phyloP scores from a whole-genome alignment of 2,888 invertebrate species.

The Melanchra persicariae region DNA sequence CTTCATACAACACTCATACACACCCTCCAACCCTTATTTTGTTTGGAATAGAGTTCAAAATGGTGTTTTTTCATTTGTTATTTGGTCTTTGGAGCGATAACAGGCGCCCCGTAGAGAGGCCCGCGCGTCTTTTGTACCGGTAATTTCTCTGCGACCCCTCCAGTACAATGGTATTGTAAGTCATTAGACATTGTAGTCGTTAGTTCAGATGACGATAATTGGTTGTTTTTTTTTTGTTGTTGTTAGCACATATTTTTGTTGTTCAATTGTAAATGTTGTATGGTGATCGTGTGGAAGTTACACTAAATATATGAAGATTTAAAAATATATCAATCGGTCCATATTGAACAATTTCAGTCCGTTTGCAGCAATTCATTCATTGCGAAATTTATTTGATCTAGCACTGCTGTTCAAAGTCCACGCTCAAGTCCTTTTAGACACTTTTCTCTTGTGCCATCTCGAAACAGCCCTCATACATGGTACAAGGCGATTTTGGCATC shows the following conservation, averaged over 20 bases:
- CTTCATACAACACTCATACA: slow-evolving; percentile 48
- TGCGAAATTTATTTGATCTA: too few relatives aligned
- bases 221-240: slow-evolving; percentile 63
- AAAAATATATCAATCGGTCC: too few relatives aligned
- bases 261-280: slow-evolving; percentile 29
- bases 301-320: background rate
- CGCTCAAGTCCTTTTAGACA: too few relatives aligned
- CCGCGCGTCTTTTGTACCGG: slow-evolving; percentile 79
- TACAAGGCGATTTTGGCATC: too few relatives aligned
- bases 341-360: too few relatives aligned
- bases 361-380: too few relatives aligned
- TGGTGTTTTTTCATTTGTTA: slow-evolving; percentile 10
- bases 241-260: slow-evolving; percentile 45
- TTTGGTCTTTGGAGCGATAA: slow-evolving; percentile 64
- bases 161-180: slow-evolving; percentile 71
- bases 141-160: slow-evolving; percentile 79
- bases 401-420: too few relatives aligned
- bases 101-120: slow-evolving; percentile 80
- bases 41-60: slow-evolving; percentile 26
- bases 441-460: too few relatives aligned
- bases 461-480: too few relatives aligned
- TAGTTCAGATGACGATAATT: slow-evolving; percentile 70
- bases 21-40: slow-evolving; percentile 11
- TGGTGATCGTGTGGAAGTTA: slow-evolving; percentile 17
- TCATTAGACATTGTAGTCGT: slow-evolving; percentile 77